Evolutionary conservation across 2,113 vertebrate genomes (phyloP).

Genomic region (Aspidoscelis tigris): DNA sequence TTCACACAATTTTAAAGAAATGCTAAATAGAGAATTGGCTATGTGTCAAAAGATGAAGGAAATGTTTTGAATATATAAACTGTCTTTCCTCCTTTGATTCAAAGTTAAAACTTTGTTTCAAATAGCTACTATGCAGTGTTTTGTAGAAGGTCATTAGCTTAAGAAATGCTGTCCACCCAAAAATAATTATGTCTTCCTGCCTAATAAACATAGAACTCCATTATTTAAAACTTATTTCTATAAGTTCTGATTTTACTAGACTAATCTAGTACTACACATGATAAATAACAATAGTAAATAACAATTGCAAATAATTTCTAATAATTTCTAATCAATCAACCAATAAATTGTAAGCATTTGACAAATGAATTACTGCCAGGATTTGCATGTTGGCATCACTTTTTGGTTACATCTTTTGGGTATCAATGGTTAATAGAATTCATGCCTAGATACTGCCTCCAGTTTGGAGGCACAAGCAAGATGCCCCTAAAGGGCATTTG

Average conservation of each 20-base stretch:
- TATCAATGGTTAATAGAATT: too few relatives aligned
- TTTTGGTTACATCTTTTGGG: too few relatives aligned
- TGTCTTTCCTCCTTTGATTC: not conserved
- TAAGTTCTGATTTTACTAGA: not conserved
- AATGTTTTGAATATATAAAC: not conserved
- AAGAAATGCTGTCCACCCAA: not conserved
- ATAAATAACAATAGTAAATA: not conserved
- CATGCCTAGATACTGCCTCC: too few relatives aligned
- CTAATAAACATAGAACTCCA: not conserved
- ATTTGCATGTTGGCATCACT: too few relatives aligned
- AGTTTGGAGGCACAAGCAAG: too few relatives aligned
- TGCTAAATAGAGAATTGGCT: not conserved
- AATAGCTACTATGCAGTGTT: not conserved
- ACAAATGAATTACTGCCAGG: not conserved
- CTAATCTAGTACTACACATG: not conserved
- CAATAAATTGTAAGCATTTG: not conserved
- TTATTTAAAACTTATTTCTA: not conserved
- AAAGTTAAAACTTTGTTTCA: not conserved
- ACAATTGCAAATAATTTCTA: too few relatives aligned
- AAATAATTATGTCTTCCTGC: not conserved
- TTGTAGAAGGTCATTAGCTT: not conserved
- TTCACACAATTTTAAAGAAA: not conserved
- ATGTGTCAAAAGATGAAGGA: not conserved
- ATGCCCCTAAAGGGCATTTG: too few relatives aligned
- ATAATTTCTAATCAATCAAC: not conserved